A percentile compares a stretch with the other conserved stretches of the same genome.
Conservation (phyloP, 2,113 vertebrate genomes). For the Chionomys nivalis region DNA sequence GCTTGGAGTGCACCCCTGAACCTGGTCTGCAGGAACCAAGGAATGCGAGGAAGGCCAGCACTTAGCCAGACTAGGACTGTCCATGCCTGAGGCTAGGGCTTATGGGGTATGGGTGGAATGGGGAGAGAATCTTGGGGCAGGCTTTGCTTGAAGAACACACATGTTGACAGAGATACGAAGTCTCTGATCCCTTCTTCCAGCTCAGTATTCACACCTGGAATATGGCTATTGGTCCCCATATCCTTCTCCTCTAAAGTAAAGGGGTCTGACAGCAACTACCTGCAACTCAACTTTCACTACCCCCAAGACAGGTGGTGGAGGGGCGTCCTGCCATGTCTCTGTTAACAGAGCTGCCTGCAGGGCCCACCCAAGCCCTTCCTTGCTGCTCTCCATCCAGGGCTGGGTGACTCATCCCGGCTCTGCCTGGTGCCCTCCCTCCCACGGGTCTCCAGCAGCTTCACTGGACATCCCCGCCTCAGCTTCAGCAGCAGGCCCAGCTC, state of each 20-base stretch:
- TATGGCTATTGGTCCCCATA: background rate
- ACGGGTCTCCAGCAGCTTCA: background rate
- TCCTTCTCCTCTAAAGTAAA: background rate
- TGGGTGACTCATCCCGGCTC: constrained; percentile 45
- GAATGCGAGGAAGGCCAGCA: background rate
- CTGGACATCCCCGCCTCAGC: background rate
- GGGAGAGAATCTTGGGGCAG: background rate
- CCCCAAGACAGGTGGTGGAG: background rate
- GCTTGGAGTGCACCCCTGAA: background rate
- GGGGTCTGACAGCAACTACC: constrained; percentile 4
- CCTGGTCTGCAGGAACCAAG: background rate
- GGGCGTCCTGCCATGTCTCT: background rate
- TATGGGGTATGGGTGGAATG: background rate
- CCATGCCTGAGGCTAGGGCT: background rate
- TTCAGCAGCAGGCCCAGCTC: constrained; percentile 18
- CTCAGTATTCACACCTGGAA: background rate
- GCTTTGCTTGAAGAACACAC: background rate
- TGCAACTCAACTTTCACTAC: background rate
- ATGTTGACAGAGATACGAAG: background rate
- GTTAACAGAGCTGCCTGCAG: background rate
- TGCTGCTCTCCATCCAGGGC: constrained; percentile 21
- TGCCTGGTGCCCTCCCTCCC: background rate
- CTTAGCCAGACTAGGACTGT: background rate
- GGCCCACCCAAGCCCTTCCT: background rate
- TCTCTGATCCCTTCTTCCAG: background rate